Evolutionary conservation across 2,797 vertebrate genomes (phyloP).

Genomic region (Xenentodon cancila): DNA sequence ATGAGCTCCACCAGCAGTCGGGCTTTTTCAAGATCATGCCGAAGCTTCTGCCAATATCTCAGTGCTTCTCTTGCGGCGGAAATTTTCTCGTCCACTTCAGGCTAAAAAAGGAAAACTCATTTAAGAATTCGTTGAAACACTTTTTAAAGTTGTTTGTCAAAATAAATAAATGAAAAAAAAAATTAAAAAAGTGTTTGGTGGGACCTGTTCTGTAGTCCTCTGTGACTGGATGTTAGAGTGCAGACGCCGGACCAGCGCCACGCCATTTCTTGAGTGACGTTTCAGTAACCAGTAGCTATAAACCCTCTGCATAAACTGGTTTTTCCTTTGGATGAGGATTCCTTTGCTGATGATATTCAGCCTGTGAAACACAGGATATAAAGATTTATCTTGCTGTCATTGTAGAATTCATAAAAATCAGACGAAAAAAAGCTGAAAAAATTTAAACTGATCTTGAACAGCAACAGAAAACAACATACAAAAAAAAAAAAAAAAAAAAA

Average conservation of each 20-base stretch:
- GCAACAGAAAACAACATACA: not conserved
- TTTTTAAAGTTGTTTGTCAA: not conserved
- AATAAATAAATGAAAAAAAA: not conserved
- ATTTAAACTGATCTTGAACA: not conserved
- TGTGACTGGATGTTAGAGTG: constrained; percentile 91
- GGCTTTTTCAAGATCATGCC: constrained; percentile 95
- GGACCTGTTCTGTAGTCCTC: constrained; percentile 89
- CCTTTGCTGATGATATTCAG: constrained; percentile 95
- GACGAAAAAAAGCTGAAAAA: not conserved
- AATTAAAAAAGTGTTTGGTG: constrained; percentile 9
- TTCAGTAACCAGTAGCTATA: constrained; percentile 98
- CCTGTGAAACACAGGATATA: constrained; percentile 74
- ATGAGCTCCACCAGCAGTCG: constrained; percentile 96
- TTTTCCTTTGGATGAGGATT: constrained; percentile 93
- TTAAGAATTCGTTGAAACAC: constrained; percentile 12
- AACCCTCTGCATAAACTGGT: constrained; percentile 95
- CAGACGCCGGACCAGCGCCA: constrained; percentile 92
- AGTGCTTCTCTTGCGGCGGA: constrained; percentile 92
- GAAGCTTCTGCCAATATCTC: constrained; percentile 97
- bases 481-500: not conserved
- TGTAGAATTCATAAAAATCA: not conserved
- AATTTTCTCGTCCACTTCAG: constrained; percentile 88
- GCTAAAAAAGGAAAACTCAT: constrained; percentile 63
- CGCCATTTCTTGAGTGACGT: constrained; percentile 94
- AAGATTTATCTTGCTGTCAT: constrained; percentile 5